Evolutionary conservation across 2,888 invertebrate genomes (phyloP), one percentile per base, ranked within the genome.

Genomic region (Drosophila monieri): DNA sequence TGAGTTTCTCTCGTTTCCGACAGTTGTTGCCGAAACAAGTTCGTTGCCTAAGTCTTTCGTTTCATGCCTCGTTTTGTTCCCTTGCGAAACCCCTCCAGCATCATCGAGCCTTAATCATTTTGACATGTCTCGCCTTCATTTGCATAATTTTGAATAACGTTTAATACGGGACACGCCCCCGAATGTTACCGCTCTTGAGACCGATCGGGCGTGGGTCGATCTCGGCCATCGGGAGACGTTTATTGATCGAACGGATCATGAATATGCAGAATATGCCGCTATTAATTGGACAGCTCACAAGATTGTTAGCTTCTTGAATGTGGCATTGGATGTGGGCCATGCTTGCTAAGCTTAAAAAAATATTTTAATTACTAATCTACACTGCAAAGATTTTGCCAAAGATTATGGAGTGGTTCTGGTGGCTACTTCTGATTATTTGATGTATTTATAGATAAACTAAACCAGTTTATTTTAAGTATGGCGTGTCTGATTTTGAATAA

Each of bases 261-360:
- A 81, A 80, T 81, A 84, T 86, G 84, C 86, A 80, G 68, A 74
- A 74, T 76, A 47, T 41, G 66, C 73, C 66, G 66, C 70, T 77
- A 69, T 86, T 86, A 86, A 81, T 86, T 80, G 84, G 80, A 56
- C 51, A 80, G 78, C 76, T 81, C 73, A 77, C 60, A 78, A 77
- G 78, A 77, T 81, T 73, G 73, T 86, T 81, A 69, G 86, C 75
- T 80, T 65, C 81, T 85, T 85, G 60, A 80, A 74, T 79, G 73
- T 70, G 69, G 64, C 71, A 59, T 55, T 37, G 35, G 51, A 43
- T 47, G 27, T 43, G 49, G 53, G 54, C 53, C 21, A 52, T 39
- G 39, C 49, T 57, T 57, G 46, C 6, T 21, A 23, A 21, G 23
- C 3, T 46, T 21, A 18, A 8, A 62, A 48, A 65, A 53, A 62